A percentile compares a stretch with the other conserved stretches of the same genome.
These are phyloP conservation scores for Darevskia mixta DNA, from an alignment of 2,797 vertebrate genomes.

Conservation along the genomic window DNA sequence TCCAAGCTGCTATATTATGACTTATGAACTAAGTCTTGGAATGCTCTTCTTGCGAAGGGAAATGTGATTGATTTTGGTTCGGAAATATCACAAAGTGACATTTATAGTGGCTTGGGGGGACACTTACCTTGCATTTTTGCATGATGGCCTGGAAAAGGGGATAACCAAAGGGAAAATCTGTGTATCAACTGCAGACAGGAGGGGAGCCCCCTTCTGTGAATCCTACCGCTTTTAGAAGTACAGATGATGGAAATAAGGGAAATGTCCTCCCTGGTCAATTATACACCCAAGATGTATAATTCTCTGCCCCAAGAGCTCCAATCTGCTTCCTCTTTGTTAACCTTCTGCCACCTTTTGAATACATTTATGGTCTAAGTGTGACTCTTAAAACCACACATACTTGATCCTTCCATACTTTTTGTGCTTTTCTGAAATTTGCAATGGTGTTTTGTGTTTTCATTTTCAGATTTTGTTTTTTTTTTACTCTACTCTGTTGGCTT, in stretches of 20 bases:
- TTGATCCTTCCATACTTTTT: too few species aligned
- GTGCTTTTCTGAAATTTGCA: too few species aligned
- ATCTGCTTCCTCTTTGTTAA: neutral
- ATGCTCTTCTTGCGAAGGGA: neutral
- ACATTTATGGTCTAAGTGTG: neutral
- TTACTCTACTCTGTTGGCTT: too few species aligned
- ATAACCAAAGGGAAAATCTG: neutral
- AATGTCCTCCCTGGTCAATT: neutral
- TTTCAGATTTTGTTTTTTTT: too few species aligned
- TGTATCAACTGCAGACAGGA: neutral
- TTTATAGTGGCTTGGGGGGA: neutral
- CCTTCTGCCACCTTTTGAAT: neutral
- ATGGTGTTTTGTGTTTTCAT: too few species aligned
- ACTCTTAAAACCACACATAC: neutral
- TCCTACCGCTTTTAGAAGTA: neutral
- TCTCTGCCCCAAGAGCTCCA: neutral
- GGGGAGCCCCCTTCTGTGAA: neutral
- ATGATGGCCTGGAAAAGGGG: neutral
- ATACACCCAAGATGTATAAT: neutral
- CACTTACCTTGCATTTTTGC: neutral
- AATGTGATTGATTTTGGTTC: neutral
- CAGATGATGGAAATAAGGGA: neutral
- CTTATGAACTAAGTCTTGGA: neutral
- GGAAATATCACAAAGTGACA: neutral
- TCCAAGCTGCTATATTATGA: neutral